Evolutionary conservation across 2,797 vertebrate genomes (phyloP).

Genomic region (Sitta carolinensis): DNA sequence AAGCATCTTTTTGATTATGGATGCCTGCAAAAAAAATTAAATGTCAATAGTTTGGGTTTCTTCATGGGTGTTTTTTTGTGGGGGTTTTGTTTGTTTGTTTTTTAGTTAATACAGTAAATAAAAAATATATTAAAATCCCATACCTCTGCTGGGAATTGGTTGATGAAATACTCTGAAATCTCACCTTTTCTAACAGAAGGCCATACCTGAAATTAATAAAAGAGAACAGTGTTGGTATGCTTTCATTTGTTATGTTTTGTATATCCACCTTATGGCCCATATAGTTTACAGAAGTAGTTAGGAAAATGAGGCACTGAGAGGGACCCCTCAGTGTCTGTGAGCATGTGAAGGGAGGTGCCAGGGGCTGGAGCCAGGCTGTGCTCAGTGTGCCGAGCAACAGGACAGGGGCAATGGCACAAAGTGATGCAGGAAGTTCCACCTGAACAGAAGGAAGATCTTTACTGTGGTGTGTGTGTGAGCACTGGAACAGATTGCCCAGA

Average conservation of each 20-base stretch:
- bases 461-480: not conserved
- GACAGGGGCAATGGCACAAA: not conserved
- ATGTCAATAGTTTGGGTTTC: not conserved
- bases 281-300: not conserved
- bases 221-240: not conserved
- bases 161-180: not conserved
- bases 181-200: fast-evolving
- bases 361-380: not conserved
- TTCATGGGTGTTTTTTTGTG: no score
- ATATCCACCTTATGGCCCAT: not conserved
- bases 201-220: constrained; percentile 61
- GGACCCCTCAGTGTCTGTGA: not conserved
- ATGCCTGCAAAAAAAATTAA: constrained; percentile 59
- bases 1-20: constrained; percentile 63
- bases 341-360: not conserved
- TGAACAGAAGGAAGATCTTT: not conserved
- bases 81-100: not conserved
- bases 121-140: not conserved
- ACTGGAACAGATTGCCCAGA: not conserved
- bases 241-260: not conserved
- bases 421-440: not conserved
- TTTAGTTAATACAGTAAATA: not conserved
- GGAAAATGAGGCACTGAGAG: not conserved
- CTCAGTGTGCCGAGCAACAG: fast-evolving
- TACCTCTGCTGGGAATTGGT: constrained; percentile 49